Evolutionary conservation across 2,113 vertebrate genomes (phyloP).

Genomic region (Antigone vipio): DNA sequence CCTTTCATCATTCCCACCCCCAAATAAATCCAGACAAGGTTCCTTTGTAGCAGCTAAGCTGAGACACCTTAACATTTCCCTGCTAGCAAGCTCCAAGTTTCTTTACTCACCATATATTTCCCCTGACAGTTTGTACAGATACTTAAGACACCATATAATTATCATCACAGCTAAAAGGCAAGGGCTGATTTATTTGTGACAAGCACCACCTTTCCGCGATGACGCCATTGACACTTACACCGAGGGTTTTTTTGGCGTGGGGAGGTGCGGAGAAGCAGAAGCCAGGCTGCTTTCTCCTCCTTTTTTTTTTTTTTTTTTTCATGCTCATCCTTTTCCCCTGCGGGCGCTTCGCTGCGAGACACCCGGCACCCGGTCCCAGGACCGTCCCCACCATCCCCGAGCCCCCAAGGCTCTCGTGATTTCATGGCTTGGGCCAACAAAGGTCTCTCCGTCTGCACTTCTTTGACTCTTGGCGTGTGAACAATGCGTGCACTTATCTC

Average conservation of each 20-base stretch:
- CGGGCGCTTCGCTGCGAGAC: accelerated
- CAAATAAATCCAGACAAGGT: slow-evolving; percentile 73
- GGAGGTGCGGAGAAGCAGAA: background rate
- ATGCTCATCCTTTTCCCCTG: background rate
- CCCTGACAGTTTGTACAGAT: slow-evolving; percentile 78
- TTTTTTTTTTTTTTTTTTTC: background rate
- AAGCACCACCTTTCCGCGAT: slow-evolving; percentile 65
- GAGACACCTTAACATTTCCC: slow-evolving; percentile 52
- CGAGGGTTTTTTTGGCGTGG: background rate
- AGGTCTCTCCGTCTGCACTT: background rate
- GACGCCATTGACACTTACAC: slow-evolving; percentile 50
- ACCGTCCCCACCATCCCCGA: background rate
- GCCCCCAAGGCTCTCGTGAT: background rate
- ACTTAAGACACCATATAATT: slow-evolving; percentile 80
- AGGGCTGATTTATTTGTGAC: slow-evolving; percentile 77
- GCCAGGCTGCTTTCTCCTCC: background rate
- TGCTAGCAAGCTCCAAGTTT: slow-evolving; percentile 51
- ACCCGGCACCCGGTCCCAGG: background rate
- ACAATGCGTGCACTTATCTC: slow-evolving; percentile 68
- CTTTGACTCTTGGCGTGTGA: slow-evolving; percentile 31
- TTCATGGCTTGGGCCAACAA: background rate
- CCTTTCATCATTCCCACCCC: slow-evolving; percentile 61
- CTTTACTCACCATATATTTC: slow-evolving; percentile 77
- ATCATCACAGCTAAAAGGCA: slow-evolving; percentile 76
- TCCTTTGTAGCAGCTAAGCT: slow-evolving; percentile 45